Percentiles rank a stretch among this genome's conserved stretches.
Evolutionary conservation across 2,888 invertebrate species (phyloP).

Genomic region (Ashinkailepas kermadecensis): DNA sequence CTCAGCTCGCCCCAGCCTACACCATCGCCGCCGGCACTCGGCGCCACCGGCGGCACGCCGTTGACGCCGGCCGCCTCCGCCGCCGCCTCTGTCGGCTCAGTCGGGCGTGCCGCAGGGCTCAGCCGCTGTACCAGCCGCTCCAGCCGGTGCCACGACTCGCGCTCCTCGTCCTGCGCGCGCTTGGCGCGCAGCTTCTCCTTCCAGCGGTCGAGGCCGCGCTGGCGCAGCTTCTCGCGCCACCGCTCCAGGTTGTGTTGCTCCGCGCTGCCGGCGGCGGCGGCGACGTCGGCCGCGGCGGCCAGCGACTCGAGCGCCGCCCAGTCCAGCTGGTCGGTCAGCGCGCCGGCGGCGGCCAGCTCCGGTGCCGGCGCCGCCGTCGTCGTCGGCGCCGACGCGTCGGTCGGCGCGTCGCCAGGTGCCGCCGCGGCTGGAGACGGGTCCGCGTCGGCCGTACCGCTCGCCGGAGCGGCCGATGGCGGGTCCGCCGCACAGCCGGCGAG

Average conservation of each 20-base stretch:
- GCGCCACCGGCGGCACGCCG: not conserved
- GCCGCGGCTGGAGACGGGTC: no score
- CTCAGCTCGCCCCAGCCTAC: no score
- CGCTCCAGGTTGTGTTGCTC: not conserved
- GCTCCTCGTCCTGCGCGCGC: conserved; percentile 9
- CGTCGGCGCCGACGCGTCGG: no score
- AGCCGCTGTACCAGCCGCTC: conserved; percentile 15
- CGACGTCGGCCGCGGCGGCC: not conserved
- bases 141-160: not conserved
- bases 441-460: no score
- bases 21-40: no score
- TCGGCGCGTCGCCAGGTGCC: no score
- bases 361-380: not conserved
- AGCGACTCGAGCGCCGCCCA: not conserved
- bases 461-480: no score
- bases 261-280: not conserved
- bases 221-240: conserved; percentile 15
- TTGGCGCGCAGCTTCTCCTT: conserved; percentile 18
- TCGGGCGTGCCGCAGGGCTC: not conserved
- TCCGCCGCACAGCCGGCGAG: no score
- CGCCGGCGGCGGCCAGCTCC: not conserved
- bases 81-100: not conserved
- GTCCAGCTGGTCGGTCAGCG: not conserved
- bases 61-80: not conserved
- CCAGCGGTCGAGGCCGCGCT: conserved; percentile 12